Base-by-base conservation (phyloP, 1,140 invertebrate species). In the Cydia strobilella region DNA sequence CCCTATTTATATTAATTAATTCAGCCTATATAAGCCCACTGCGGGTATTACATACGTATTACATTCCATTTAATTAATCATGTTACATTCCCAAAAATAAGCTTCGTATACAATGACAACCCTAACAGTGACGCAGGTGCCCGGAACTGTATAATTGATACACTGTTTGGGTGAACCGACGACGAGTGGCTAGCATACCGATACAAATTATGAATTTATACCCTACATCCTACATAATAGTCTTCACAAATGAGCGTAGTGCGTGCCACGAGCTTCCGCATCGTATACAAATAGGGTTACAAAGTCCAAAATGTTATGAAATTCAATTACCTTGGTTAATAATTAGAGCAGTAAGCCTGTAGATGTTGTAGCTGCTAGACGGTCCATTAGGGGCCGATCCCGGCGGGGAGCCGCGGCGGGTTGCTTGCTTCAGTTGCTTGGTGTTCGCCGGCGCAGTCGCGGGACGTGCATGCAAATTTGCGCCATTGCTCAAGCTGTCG, bases 401-500 rank as follows among this genome's bases (percentile, higher is more conserved):
- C 54, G 54, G n/a, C 54, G 54, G 54, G 54, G 54, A 59, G 54
- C 10, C 54, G 5, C 20, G 54, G 54, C 54, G 54, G 54, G 54
- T 23, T 59, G 54, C 54, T 59, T 59, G 54, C n/a, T n/a, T n/a
- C n/a, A n/a, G 54, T 23, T 59, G 54, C 54, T 59, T 59, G 54
- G 54, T 59, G 7, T 59, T 59, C 20, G 63, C 25, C 63, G n/a
- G 25, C 63, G 63, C 63, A 27, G 63, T 27, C 27, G 65, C 27
- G 65, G 65, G 65, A 18, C 27, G n/a, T 39, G 65, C 65, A 69
- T 69, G 65, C 65, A 69, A 69, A 69, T 69, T 12, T 23, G 31
- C 65, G 65, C 27, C 27, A 69, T 69, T 39, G 27, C 65, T 69
- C 65, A 69, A 18, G 65, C 65, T 66, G 63, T 66, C 63, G 27